Percentiles rank a stretch among this genome's conserved stretches.
phyloP scores from a whole-genome alignment of 2,113 vertebrate genomes.

The Sorex fumeus region DNA sequence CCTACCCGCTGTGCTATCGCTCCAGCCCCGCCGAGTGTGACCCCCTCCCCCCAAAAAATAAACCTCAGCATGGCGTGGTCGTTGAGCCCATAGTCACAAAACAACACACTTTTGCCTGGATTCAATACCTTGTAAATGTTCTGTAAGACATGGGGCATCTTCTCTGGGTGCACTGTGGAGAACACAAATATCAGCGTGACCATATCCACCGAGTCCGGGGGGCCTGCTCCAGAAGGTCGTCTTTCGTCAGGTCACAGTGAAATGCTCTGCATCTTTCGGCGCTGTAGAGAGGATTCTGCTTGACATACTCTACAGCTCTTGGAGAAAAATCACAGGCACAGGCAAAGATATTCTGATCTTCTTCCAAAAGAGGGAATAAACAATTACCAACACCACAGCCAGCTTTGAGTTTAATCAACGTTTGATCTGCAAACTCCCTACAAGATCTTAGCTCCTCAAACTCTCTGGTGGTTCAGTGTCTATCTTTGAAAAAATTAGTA shows the following conservation, averaged over 20 bases:
- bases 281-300: slow-evolving; percentile 93
- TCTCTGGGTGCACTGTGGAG: slow-evolving; percentile 97
- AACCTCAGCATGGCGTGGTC: slow-evolving; percentile 98
- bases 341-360: slow-evolving; percentile 94
- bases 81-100: slow-evolving; percentile 97
- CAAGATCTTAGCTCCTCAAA: slow-evolving; percentile 95
- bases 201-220: slow-evolving; percentile 92
- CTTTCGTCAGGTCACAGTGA: slow-evolving; percentile 97
- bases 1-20: no score
- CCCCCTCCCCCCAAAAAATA: no score
- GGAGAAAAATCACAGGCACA: slow-evolving; percentile 99
- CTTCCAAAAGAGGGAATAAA: slow-evolving; percentile 96
- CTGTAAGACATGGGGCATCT: slow-evolving; percentile 93
- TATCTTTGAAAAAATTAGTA: slow-evolving; percentile 97
- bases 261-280: slow-evolving; percentile 93
- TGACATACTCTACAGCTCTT: slow-evolving; percentile 96
- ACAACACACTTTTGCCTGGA: slow-evolving; percentile 93
- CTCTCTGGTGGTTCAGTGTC: slow-evolving; percentile 97
- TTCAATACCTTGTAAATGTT: slow-evolving; percentile 97
- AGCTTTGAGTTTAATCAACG: slow-evolving; percentile 95
- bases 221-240: slow-evolving; percentile 91
- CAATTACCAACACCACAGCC: slow-evolving; percentile 99
- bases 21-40: no score
- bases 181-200: slow-evolving; percentile 96
- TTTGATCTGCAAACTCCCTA: slow-evolving; percentile 93